A percentile compares a stretch with the other conserved stretches of the same genome.
Evolutionary conservation across 2,113 vertebrate genomes (phyloP).

Genomic region (Onychostoma macrolepis): DNA sequence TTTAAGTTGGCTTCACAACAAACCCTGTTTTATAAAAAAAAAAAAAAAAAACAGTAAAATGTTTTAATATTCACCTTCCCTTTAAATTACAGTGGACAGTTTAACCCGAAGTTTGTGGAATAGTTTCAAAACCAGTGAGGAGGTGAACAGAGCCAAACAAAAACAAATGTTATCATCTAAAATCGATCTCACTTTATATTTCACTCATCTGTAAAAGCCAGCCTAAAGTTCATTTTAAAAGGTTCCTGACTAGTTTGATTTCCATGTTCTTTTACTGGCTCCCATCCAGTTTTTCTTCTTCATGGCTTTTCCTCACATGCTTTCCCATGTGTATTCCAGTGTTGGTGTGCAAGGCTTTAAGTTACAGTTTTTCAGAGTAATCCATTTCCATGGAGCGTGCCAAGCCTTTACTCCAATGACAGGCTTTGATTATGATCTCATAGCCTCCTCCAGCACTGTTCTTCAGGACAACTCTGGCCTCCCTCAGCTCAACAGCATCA

Average conservation of each 20-base stretch:
- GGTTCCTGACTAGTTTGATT: not conserved
- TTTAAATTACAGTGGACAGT: slow-evolving; percentile 3
- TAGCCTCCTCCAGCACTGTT: slow-evolving; percentile 40
- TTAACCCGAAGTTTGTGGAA: not conserved
- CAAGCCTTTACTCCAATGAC: slow-evolving; percentile 37
- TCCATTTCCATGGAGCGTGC: slow-evolving; percentile 31
- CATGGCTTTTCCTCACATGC: not conserved
- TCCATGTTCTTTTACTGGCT: not conserved
- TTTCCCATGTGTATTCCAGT: not conserved
- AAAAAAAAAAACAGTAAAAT: not conserved
- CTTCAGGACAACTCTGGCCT: slow-evolving; percentile 25
- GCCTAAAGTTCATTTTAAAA: slow-evolving; percentile 2
- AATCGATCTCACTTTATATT: not conserved
- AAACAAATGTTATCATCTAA: not conserved
- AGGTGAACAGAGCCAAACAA: not conserved
- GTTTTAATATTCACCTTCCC: not conserved
- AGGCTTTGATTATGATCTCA: slow-evolving; percentile 50
- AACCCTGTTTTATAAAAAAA: not conserved
- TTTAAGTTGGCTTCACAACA: not conserved
- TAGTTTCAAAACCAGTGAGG: slow-evolving; percentile 1
- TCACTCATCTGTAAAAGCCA: slow-evolving; percentile 10
- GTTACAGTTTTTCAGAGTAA: slow-evolving; percentile 42
- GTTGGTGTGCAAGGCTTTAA: slow-evolving; percentile 33
- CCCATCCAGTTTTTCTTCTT: not conserved
- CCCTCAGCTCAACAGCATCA: slow-evolving; percentile 15